Conservation (phyloP, 2,113 vertebrate species). For the Lepus europaeus region DNA sequence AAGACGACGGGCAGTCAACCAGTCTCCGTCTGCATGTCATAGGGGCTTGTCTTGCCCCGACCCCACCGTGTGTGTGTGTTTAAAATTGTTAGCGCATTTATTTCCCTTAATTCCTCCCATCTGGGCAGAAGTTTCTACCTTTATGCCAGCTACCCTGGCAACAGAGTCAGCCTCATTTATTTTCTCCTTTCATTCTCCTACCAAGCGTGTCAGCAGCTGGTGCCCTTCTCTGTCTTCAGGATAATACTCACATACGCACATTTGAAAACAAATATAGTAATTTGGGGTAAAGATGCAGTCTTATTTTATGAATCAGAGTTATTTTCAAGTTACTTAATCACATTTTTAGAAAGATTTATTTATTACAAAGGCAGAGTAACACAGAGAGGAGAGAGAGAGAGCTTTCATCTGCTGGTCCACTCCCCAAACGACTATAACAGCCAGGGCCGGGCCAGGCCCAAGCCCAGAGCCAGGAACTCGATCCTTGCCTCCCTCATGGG, state of each 20-base stretch:
- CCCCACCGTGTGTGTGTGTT: neutral
- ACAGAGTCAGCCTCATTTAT: neutral
- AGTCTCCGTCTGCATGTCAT: neutral
- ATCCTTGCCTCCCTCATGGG: too few species aligned
- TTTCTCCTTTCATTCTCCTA: neutral
- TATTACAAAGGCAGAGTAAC: too few species aligned
- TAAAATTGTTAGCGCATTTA: constrained; percentile 38
- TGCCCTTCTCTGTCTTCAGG: constrained; percentile 21
- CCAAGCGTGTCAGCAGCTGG: neutral
- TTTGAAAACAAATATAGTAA: constrained; percentile 30
- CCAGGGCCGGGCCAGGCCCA: too few species aligned
- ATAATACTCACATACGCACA: neutral
- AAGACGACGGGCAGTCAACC: constrained; percentile 12
- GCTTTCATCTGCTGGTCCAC: too few species aligned
- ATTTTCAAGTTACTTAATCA: neutral
- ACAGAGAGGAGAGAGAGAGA: too few species aligned
- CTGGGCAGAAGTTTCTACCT: constrained; percentile 15
- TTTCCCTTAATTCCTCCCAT: constrained; percentile 39
- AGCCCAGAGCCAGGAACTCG: too few species aligned
- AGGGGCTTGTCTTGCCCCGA: constrained; percentile 5
- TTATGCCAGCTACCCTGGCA: neutral
- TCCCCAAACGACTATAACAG: too few species aligned
- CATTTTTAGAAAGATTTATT: too few species aligned
- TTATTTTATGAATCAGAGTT: neutral
- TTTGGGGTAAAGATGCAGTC: neutral